Evolutionary conservation across 2,888 invertebrate species (phyloP).

Genomic region (Atethmia centrago): DNA sequence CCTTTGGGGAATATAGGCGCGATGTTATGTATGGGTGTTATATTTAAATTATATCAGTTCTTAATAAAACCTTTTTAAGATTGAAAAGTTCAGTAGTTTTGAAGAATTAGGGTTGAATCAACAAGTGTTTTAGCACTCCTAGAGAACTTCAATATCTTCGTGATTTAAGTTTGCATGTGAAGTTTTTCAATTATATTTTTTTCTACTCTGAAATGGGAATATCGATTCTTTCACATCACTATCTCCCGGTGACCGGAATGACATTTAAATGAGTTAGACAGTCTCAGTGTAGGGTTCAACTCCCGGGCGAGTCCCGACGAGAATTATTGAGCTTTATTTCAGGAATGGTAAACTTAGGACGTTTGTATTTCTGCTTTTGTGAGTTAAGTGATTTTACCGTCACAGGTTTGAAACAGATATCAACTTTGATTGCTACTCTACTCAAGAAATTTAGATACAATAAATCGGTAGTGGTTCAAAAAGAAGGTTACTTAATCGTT

Average conservation of each 20-base stretch:
- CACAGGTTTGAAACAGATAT: not conserved
- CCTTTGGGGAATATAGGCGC: no score
- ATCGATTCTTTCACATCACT: conserved; percentile 36
- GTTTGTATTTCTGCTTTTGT: not conserved
- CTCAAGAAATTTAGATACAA: not conserved
- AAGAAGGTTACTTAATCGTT: no score
- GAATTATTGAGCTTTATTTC: conserved; percentile 11
- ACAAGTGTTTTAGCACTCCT: no score
- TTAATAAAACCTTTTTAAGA: not conserved
- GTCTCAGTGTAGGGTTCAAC: conserved; percentile 52
- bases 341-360: not conserved
- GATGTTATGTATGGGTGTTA: not conserved
- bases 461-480: no score
- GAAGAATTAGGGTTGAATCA: no score
- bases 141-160: not conserved
- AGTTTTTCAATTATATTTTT: not conserved
- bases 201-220: not conserved
- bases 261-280: conserved; percentile 61
- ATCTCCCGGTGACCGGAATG: conserved; percentile 17
- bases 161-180: not conserved
- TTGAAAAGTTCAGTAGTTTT: not conserved
- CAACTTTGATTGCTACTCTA: not conserved
- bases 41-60: not conserved
- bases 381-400: not conserved
- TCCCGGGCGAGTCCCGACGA: conserved; percentile 39